Conservation (phyloP, 2,797 vertebrate genomes). For the Gymnothorax javanicus region DNA sequence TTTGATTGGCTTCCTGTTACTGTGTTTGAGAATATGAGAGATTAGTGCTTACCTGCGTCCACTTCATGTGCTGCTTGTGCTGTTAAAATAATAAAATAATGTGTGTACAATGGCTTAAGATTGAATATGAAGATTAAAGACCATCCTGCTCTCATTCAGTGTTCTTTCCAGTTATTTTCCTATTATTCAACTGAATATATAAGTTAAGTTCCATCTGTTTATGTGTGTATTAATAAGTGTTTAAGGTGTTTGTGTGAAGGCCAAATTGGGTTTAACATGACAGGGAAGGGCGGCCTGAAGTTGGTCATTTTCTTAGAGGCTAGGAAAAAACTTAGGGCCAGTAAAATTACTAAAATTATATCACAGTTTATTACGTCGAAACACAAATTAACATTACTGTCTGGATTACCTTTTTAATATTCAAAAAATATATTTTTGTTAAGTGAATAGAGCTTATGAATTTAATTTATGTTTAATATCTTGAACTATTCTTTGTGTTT, state of each 20-base stretch:
- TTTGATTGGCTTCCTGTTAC: not conserved
- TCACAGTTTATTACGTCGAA: not conserved
- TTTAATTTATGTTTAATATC: not conserved
- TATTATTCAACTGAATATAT: too few relatives aligned
- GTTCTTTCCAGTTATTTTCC: too few relatives aligned
- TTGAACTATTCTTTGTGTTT: not conserved
- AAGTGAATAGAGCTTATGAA: not conserved
- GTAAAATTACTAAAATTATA: not conserved
- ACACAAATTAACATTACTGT: not conserved
- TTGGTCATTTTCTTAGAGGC: not conserved
- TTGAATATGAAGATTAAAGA: too few relatives aligned
- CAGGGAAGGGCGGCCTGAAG: not conserved
- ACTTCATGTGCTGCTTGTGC: conserved; percentile 1
- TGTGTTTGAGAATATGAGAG: not conserved
- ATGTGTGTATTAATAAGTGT: too few relatives aligned
- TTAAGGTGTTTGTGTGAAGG: not conserved
- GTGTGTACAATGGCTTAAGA: too few relatives aligned
- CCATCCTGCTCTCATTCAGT: not conserved
- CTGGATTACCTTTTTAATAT: not conserved
- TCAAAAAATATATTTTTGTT: not conserved
- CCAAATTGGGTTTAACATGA: not conserved
- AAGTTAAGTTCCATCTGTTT: too few relatives aligned
- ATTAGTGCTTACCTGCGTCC: conserved; percentile 17
- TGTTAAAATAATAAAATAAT: not conserved
- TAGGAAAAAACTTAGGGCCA: not conserved